A percentile compares a stretch with the other conserved stretches of the same genome.
These are phyloP conservation scores for Magallana gigas DNA, from an alignment of 1,140 invertebrate species.

Conservation along the genomic window DNA sequence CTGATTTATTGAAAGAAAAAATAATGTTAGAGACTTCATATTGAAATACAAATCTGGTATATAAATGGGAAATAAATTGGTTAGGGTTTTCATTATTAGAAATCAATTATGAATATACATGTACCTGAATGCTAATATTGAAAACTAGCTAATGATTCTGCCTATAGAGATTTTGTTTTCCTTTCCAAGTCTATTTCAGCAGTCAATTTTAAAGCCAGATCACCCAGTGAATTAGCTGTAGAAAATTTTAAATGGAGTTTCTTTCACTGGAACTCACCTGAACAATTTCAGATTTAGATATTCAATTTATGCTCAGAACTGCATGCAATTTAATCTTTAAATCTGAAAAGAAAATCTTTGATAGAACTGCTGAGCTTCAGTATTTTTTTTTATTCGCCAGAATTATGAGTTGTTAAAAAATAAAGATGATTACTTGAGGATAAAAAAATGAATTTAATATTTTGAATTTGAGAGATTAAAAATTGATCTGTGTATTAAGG, in stretches of 20 bases:
- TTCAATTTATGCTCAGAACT: not conserved
- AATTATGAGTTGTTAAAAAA: not conserved
- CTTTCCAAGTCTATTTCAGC: not conserved
- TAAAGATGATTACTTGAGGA: not conserved
- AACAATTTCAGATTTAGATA: not conserved
- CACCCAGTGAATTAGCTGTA: not conserved
- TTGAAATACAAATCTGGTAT: too few relatives aligned
- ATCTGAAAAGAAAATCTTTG: not conserved
- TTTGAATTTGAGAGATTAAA: not conserved
- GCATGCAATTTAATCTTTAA: not conserved
- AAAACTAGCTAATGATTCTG: too few relatives aligned
- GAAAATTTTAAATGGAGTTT: slow-evolving; percentile 7
- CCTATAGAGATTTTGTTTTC: not conserved
- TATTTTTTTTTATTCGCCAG: not conserved
- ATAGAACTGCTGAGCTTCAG: not conserved
- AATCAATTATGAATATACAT: too few relatives aligned
- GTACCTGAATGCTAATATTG: too few relatives aligned
- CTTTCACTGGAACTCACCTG: not conserved
- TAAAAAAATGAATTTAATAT: not conserved
- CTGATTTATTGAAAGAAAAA: too few relatives aligned
- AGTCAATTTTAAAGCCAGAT: not conserved
- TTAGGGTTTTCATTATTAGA: too few relatives aligned
- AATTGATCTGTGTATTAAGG: not conserved
- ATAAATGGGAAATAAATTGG: too few relatives aligned
- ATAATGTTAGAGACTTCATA: too few relatives aligned